Evolutionary conservation across 2,797 vertebrate species (phyloP).

Genomic region (Acanthiza pusilla): DNA sequence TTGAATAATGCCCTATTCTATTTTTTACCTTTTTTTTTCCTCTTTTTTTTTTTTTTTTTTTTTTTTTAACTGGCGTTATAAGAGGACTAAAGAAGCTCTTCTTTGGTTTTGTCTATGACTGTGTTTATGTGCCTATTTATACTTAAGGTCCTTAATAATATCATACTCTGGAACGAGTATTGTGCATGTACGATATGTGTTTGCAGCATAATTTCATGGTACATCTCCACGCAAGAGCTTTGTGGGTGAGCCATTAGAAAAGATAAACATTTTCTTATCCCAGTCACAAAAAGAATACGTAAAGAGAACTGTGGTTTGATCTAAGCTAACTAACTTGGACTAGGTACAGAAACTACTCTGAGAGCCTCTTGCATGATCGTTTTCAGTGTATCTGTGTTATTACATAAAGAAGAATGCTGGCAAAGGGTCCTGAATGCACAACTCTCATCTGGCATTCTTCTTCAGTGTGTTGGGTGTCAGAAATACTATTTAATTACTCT

Average conservation of each 20-base stretch:
- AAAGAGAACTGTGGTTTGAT: neutral
- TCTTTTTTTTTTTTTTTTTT: too few relatives aligned
- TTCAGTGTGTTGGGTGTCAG: neutral
- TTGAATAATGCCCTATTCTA: neutral
- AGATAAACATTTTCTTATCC: neutral
- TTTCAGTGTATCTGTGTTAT: neutral
- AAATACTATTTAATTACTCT: neutral
- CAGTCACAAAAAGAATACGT: neutral
- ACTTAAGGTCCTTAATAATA: neutral
- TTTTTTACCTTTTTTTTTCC: neutral
- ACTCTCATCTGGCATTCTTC: neutral
- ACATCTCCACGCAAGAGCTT: neutral
- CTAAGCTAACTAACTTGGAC: neutral
- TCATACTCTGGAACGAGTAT: neutral
- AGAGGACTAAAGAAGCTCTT: neutral
- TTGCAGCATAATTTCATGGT: neutral
- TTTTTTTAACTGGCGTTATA: neutral
- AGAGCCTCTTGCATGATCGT: neutral
- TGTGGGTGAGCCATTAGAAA: neutral
- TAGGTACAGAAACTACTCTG: neutral
- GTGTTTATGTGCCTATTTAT: neutral
- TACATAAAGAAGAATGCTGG: neutral
- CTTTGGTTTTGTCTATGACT: neutral
- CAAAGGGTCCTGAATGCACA: neutral
- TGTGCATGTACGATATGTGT: neutral